A percentile compares a stretch with the other conserved stretches of the same genome.
Evolutionary conservation across 2,888 invertebrate genomes (phyloP).

Genomic region (Eupeodes luniger): DNA sequence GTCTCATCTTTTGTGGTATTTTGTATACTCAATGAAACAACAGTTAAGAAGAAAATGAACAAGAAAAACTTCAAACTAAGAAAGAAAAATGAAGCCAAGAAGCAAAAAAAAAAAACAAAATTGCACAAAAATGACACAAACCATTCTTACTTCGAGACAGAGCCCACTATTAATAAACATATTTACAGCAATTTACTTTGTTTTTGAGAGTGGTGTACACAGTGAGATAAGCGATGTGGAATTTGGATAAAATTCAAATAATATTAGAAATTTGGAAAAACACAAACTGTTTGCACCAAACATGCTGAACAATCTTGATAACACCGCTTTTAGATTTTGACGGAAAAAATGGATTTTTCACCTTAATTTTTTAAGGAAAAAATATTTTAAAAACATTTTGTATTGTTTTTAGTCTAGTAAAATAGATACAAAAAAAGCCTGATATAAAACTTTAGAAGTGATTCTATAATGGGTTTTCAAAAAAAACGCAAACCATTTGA

Average conservation of each 20-base stretch:
- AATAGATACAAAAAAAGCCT: too few species aligned
- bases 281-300: too few species aligned
- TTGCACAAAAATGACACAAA: conserved; percentile 60
- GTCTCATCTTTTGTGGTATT: conserved; percentile 21
- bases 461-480: too few species aligned
- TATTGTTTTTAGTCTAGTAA: too few species aligned
- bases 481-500: too few species aligned
- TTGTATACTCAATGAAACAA: conserved; percentile 9
- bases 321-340: too few species aligned
- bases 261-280: not conserved
- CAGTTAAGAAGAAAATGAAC: conserved; percentile 2
- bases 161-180: conserved; percentile 71
- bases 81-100: not conserved
- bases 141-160: conserved; percentile 48
- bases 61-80: not conserved
- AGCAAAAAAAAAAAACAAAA: conserved; percentile 4
- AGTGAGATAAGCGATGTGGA: not conserved
- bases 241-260: not conserved
- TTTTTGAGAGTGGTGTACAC: not conserved
- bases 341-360: too few species aligned
- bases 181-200: conserved; percentile 59
- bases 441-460: too few species aligned
- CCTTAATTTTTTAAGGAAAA: too few species aligned
- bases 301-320: too few species aligned
- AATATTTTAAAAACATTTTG: too few species aligned